Conservation (phyloP, 2,113 vertebrate species). For the Triplophysa tibetana region DNA sequence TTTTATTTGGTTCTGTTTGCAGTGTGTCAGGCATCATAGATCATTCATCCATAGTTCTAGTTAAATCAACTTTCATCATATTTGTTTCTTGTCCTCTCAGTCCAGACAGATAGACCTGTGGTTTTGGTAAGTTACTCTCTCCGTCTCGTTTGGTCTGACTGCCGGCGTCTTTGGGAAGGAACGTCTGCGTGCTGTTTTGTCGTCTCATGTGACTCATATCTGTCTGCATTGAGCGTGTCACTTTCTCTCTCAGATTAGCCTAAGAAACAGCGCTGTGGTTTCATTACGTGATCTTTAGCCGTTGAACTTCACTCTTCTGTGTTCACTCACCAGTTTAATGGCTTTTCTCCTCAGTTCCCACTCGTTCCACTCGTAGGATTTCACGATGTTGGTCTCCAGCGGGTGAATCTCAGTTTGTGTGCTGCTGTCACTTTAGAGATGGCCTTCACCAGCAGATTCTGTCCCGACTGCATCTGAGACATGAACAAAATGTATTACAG, state of each 20-base stretch:
- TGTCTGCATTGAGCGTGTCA: slow-evolving; percentile 84
- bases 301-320: too few relatives aligned
- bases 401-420: slow-evolving; percentile 92
- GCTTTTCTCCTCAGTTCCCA: slow-evolving; percentile 93
- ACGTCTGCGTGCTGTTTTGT: slow-evolving; percentile 83
- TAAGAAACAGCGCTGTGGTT: slow-evolving; percentile 56
- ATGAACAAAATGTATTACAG: too few relatives aligned
- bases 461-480: slow-evolving; percentile 68
- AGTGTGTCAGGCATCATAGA: neutral
- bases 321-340: slow-evolving; percentile 82
- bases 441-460: slow-evolving; percentile 65
- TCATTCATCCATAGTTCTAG: slow-evolving; percentile 79
- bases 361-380: slow-evolving; percentile 93
- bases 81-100: slow-evolving; percentile 76
- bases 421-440: slow-evolving; percentile 73
- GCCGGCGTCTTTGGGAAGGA: slow-evolving; percentile 64
- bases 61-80: slow-evolving; percentile 78
- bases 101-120: slow-evolving; percentile 81
- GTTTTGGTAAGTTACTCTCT: slow-evolving; percentile 74
- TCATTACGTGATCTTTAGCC: too few relatives aligned
- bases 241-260: slow-evolving; percentile 83
- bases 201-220: slow-evolving; percentile 87
- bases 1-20: neutral
- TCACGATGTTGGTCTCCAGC: slow-evolving; percentile 79
- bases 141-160: slow-evolving; percentile 78